phyloP scores from a whole-genome alignment of 2,888 invertebrate genomes.

The Sminthurides aquaticus region DNA sequence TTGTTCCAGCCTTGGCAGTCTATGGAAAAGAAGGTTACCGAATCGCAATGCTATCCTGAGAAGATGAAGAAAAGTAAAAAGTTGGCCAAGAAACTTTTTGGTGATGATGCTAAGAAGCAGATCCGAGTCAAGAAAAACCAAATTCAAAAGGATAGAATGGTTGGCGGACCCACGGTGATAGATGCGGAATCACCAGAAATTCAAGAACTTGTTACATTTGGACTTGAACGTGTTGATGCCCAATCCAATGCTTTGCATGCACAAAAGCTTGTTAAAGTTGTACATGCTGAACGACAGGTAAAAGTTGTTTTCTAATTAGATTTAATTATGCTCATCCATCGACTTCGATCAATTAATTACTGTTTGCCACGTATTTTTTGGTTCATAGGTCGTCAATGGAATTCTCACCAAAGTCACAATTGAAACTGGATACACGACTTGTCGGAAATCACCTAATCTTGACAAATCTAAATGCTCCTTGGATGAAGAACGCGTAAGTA shows the following conservation, averaged over 20 bases:
- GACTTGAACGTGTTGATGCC: slow-evolving; percentile 40
- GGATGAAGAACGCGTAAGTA: slow-evolving; percentile 28
- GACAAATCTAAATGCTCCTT: slow-evolving; percentile 35
- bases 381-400: slow-evolving; percentile 54
- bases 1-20: slow-evolving; percentile 43
- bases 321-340: too few relatives aligned
- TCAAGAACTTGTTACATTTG: slow-evolving; percentile 39
- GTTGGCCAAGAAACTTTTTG: slow-evolving; percentile 30
- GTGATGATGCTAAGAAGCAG: background rate
- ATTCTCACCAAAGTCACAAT: slow-evolving; percentile 55
- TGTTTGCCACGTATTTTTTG: too few relatives aligned
- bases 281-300: slow-evolving; percentile 42
- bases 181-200: slow-evolving; percentile 40
- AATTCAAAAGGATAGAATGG: slow-evolving; percentile 5
- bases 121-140: slow-evolving; percentile 8
- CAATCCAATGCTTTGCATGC: slow-evolving; percentile 42
- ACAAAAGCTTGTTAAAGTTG: slow-evolving; percentile 42
- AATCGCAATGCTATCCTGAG: slow-evolving; percentile 43
- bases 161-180: slow-evolving; percentile 35
- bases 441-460: slow-evolving; percentile 46
- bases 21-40: slow-evolving; percentile 42
- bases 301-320: too few relatives aligned
- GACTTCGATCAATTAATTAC: too few relatives aligned
- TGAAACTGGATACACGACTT: slow-evolving; percentile 54
- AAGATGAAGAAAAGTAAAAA: slow-evolving; percentile 36